A percentile compares a stretch with the other conserved stretches of the same genome.
These are phyloP conservation scores for Spinus olivaceus DNA, from an alignment of 2,797 vertebrate genomes.

Conservation along the genomic window DNA sequence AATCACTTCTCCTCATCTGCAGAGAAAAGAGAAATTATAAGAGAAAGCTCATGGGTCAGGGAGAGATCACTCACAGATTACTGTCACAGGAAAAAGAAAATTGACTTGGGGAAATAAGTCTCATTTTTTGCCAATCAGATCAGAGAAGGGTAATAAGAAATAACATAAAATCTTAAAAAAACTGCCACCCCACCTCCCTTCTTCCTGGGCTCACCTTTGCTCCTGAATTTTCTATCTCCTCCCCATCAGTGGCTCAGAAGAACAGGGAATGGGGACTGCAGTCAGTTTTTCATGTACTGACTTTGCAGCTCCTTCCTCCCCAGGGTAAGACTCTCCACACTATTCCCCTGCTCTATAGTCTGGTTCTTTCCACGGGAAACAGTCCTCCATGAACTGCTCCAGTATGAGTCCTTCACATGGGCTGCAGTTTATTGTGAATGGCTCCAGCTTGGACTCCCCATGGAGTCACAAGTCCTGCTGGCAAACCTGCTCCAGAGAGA, in stretches of 20 bases:
- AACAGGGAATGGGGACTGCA: neutral
- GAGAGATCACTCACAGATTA: neutral
- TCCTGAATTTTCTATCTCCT: neutral
- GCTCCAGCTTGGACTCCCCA: neutral
- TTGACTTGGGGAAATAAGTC: neutral
- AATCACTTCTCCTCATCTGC: neutral
- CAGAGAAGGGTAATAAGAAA: neutral
- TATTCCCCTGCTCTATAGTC: neutral
- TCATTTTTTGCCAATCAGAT: neutral
- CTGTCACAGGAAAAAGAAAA: neutral
- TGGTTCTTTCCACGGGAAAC: neutral
- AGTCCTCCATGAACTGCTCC: neutral
- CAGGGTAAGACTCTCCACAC: accelerated
- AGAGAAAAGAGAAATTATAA: neutral
- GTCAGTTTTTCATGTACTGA: neutral
- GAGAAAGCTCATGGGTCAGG: neutral
- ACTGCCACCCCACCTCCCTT: accelerated
- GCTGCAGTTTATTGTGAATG: neutral
- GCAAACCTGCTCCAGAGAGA: neutral
- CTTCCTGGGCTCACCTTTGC: accelerated
- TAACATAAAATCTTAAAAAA: neutral
- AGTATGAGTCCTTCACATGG: neutral
- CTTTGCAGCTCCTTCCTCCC: neutral
- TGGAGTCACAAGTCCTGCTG: neutral
- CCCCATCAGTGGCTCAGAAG: neutral